Conservation (phyloP, 2,113 vertebrate genomes). For the Tupaia chinensis region DNA sequence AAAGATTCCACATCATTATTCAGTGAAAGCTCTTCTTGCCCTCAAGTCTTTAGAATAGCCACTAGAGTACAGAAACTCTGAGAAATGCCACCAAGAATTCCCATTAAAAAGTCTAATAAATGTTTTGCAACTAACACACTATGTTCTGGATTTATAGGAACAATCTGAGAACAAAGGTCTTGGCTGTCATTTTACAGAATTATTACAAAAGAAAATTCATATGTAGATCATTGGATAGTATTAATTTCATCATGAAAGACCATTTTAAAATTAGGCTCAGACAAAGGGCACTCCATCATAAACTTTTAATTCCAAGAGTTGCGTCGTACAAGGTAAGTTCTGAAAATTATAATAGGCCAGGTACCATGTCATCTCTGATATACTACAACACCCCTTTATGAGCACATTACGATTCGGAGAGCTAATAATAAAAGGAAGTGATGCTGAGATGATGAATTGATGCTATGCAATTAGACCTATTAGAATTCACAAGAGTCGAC, state of each 20-base stretch:
- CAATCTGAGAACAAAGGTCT: conserved; percentile 64
- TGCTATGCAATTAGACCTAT: conserved; percentile 92
- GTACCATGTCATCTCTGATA: conserved; percentile 90
- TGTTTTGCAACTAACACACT: conserved; percentile 78
- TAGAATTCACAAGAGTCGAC: conserved; percentile 93
- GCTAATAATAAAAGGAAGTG: conserved; percentile 91
- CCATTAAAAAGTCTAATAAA: conserved; percentile 77
- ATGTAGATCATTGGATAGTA: conserved; percentile 79
- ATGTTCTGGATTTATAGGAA: conserved; percentile 83
- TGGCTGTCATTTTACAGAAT: conserved; percentile 79
- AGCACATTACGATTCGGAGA: conserved; percentile 89
- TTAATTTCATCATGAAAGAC: conserved; percentile 80
- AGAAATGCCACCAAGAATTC: conserved; percentile 63
- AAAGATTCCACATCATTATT: conserved; percentile 22
- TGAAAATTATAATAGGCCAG: conserved; percentile 87
- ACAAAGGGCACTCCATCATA: conserved; percentile 83
- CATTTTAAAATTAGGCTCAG: conserved; percentile 85
- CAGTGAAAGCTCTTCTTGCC: neutral
- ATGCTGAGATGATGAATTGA: conserved; percentile 93
- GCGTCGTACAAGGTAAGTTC: conserved; percentile 82
- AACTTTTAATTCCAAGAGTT: conserved; percentile 88
- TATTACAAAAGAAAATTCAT: conserved; percentile 85
- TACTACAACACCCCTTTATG: conserved; percentile 89
- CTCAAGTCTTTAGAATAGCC: neutral
- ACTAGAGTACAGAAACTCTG: conserved; percentile 29